Conservation (phyloP, 2,888 invertebrate genomes). For the Anaspis maculata region DNA sequence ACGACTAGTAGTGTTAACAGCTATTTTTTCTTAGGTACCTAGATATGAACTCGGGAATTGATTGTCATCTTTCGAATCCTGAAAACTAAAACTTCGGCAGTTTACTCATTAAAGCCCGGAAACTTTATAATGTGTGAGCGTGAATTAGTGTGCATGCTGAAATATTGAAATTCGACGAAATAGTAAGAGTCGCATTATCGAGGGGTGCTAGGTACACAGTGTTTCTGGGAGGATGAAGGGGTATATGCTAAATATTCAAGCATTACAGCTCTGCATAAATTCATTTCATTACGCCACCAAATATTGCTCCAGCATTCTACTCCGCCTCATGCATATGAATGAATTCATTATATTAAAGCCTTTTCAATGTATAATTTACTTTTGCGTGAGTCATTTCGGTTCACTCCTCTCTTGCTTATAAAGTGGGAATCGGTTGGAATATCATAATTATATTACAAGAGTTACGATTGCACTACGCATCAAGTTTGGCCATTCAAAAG, state of each 20-base stretch:
- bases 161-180: too few relatives aligned
- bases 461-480: slow-evolving; percentile 27
- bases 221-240: slow-evolving; percentile 54
- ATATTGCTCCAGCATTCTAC: slow-evolving; percentile 50
- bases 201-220: slow-evolving; percentile 37
- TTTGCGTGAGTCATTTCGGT: slow-evolving; percentile 57
- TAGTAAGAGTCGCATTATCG: slow-evolving; percentile 27
- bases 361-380: slow-evolving; percentile 60
- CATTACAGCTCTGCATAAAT: slow-evolving; percentile 59
- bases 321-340: slow-evolving; percentile 55
- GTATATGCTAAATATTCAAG: slow-evolving; percentile 54
- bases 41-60: too few relatives aligned
- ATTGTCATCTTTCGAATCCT: too few relatives aligned
- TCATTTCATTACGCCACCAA: slow-evolving; percentile 58
- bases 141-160: too few relatives aligned
- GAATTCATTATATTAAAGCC: slow-evolving; percentile 59
- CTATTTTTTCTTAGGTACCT: too few relatives aligned
- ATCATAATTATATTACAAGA: slow-evolving; percentile 38
- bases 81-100: too few relatives aligned
- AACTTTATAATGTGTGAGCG: too few relatives aligned
- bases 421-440: slow-evolving; percentile 39
- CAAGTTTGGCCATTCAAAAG: too few relatives aligned
- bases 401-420: slow-evolving; percentile 37
- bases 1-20: too few relatives aligned
- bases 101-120: too few relatives aligned